Evolutionary conservation across 1,140 invertebrate genomes (phyloP).

Genomic region (Calephelis virginiensis): DNA sequence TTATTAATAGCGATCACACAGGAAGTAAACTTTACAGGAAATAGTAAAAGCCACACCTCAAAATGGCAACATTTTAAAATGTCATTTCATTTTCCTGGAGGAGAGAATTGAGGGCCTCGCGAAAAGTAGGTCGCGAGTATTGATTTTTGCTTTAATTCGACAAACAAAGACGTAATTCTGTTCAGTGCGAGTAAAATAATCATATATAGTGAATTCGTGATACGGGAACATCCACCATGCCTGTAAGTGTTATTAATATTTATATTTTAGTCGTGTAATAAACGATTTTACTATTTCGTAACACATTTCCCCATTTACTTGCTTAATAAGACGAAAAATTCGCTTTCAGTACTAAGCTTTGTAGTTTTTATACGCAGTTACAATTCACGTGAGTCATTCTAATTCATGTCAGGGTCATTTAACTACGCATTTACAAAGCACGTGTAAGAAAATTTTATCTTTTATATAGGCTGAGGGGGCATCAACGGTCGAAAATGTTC

Average conservation of each 20-base stretch:
- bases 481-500: conserved; percentile 83
- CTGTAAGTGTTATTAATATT: conserved; percentile 51
- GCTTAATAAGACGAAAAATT: conserved; percentile 9
- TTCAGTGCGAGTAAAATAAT: conserved; percentile 44
- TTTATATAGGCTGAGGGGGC: conserved; percentile 57
- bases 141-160: conserved; percentile 68
- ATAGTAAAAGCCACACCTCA: too few relatives aligned
- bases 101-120: conserved; percentile 48
- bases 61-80: conserved; percentile 39
- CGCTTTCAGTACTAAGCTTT: too few relatives aligned
- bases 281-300: conserved; percentile 46
- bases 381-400: conserved; percentile 40
- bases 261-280: conserved; percentile 52
- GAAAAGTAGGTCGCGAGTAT: conserved; percentile 70
- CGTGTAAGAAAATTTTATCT: conserved; percentile 33
- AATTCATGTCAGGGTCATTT: conserved; percentile 49
- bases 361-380: conserved; percentile 15
- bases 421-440: conserved; percentile 47
- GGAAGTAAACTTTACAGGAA: too few relatives aligned
- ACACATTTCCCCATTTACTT: conserved; percentile 34
- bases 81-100: conserved; percentile 63
- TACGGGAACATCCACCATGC: conserved; percentile 54
- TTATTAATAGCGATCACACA: too few relatives aligned
- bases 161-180: conserved; percentile 62
- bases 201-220: conserved; percentile 42